Conservation (phyloP, 2,888 invertebrate species). For the Sphecodes monilicornis region DNA sequence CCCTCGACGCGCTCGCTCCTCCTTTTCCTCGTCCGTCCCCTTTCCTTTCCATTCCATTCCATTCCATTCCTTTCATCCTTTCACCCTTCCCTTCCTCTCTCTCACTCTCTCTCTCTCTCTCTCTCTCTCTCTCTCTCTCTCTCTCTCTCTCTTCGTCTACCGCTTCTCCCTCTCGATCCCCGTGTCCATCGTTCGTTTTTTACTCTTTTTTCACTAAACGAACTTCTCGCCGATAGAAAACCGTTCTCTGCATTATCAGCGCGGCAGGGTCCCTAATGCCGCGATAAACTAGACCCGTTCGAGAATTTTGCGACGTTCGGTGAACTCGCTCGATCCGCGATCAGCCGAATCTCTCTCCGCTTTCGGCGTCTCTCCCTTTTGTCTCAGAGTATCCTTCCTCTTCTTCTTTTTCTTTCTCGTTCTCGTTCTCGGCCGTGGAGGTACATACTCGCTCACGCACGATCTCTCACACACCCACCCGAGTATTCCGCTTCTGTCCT, state of each 20-base stretch:
- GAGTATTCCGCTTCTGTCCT: slow-evolving; percentile 46
- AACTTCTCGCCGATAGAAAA: slow-evolving; percentile 26
- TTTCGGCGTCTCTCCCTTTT: slow-evolving; percentile 38
- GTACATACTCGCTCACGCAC: slow-evolving; percentile 37
- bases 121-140: not conserved
- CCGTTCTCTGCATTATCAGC: slow-evolving; percentile 23
- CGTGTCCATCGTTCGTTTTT: not conserved
- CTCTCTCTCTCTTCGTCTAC: not conserved
- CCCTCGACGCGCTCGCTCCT: slow-evolving; percentile 65
- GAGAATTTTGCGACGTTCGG: slow-evolving; percentile 26
- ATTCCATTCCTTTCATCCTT: not conserved
- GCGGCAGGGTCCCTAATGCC: not conserved
- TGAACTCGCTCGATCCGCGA: slow-evolving; percentile 27
- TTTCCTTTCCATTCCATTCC: slow-evolving; percentile 43
- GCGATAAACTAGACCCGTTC: not conserved
- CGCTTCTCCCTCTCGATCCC: not conserved
- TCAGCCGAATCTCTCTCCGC: slow-evolving; percentile 25
- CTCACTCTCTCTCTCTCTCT: not conserved
- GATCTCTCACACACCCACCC: slow-evolving; percentile 28
- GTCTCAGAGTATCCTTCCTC: slow-evolving; percentile 33
- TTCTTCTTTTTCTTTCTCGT: slow-evolving; percentile 11
- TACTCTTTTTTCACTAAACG: slow-evolving; percentile 2
- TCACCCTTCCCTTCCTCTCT: slow-evolving; percentile 15
- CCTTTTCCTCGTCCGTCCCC: slow-evolving; percentile 47
- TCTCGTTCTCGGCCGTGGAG: slow-evolving; percentile 28